Percentiles rank a stretch among this genome's conserved stretches.
Evolutionary conservation across 2,888 invertebrate genomes (phyloP).

Genomic region (Volucella bombylans): DNA sequence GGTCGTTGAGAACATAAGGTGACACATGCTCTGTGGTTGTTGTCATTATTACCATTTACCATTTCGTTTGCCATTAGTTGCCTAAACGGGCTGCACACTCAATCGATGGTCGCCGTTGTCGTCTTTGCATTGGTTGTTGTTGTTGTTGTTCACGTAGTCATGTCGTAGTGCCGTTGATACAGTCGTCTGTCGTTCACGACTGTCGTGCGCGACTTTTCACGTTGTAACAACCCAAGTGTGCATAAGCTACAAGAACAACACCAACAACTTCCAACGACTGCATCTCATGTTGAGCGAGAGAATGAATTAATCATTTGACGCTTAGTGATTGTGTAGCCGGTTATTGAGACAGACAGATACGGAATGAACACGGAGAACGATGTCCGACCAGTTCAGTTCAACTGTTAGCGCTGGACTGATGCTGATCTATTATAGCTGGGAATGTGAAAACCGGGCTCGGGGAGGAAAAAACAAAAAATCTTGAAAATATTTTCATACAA

Average conservation of each 20-base stretch:
- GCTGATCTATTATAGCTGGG: not conserved
- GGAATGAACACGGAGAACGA: slow-evolving; percentile 48
- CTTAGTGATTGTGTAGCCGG: slow-evolving; percentile 66
- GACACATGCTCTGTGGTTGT: slow-evolving; percentile 72
- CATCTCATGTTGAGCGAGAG: slow-evolving; percentile 61
- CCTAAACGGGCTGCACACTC: slow-evolving; percentile 56
- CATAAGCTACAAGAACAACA: not conserved
- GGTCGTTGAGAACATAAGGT: slow-evolving; percentile 68
- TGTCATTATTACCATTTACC: slow-evolving; percentile 71
- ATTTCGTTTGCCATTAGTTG: slow-evolving; percentile 66
- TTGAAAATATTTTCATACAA: slow-evolving; percentile 50
- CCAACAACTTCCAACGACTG: slow-evolving; percentile 39
- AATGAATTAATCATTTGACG: slow-evolving; percentile 72
- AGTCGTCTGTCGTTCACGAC: slow-evolving; percentile 6
- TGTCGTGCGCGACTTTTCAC: slow-evolving; percentile 26
- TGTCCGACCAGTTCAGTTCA: slow-evolving; percentile 40
- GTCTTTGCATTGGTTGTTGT: slow-evolving; percentile 4
- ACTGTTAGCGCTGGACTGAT: slow-evolving; percentile 24
- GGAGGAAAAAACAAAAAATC: slow-evolving; percentile 4
- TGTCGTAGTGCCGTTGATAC: too few species aligned
- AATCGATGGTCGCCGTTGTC: slow-evolving; percentile 45
- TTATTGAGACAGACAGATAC: slow-evolving; percentile 66
- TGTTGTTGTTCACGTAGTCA: slow-evolving; percentile 1
- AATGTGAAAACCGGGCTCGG: not conserved
- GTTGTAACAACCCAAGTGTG: slow-evolving; percentile 44